These are phyloP conservation scores for Bactericera cockerelli DNA, from an alignment of 1,140 invertebrate genomes.

Conservation along the genomic window DNA sequence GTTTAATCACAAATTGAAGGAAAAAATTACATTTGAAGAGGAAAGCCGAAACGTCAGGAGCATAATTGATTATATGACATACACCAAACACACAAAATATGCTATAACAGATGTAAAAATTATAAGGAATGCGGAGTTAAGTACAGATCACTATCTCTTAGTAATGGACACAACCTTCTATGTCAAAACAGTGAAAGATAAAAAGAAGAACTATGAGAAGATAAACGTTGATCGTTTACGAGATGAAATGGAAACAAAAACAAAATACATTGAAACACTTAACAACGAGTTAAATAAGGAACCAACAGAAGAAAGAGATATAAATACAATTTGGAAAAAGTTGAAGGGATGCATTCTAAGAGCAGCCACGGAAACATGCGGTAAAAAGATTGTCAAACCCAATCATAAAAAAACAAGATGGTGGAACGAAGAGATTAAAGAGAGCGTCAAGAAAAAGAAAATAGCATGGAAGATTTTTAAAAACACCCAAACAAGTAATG, in stretches of 20 bases:
- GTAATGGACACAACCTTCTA: slow-evolving; percentile 1
- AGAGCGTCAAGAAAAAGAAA: not conserved
- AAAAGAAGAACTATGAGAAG: not conserved
- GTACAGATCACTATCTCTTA: slow-evolving; percentile 3
- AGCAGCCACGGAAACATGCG: not conserved
- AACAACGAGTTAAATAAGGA: not conserved
- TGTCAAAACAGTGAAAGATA: not conserved
- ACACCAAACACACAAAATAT: slow-evolving; percentile 6
- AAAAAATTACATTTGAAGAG: too few species aligned
- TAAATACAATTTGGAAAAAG: not conserved
- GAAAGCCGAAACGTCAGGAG: not conserved
- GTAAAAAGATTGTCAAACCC: not conserved
- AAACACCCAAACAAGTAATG: not conserved
- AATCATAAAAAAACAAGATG: not conserved
- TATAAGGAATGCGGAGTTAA: slow-evolving; percentile 8
- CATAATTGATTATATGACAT: slow-evolving; percentile 8
- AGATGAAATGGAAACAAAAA: not conserved
- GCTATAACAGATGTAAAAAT: slow-evolving; percentile 8
- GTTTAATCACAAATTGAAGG: slow-evolving; percentile 7
- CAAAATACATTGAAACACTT: not conserved
- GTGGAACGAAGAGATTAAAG: not conserved
- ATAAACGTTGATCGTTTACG: not conserved
- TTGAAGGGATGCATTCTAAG: not conserved
- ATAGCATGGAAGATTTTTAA: not conserved
- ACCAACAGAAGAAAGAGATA: not conserved